Evolutionary conservation across 1,140 invertebrate genomes (phyloP).

Genomic region (Streblospio benedicti): DNA sequence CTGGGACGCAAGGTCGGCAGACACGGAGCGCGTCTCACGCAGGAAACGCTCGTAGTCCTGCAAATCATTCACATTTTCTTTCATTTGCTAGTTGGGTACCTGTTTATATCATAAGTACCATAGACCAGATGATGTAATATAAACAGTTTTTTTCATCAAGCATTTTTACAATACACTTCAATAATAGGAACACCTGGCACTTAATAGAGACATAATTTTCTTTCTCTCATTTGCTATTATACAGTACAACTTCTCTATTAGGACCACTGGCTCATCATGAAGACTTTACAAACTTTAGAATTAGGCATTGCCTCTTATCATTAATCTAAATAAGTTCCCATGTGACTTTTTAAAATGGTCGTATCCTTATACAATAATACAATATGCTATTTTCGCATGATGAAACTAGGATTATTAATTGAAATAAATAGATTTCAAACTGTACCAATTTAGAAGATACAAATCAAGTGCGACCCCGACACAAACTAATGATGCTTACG

Average conservation of each 20-base stretch:
- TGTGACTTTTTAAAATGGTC: background rate
- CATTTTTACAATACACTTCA: background rate
- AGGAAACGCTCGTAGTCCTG: constrained; percentile 41
- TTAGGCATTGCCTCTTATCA: too few relatives aligned
- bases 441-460: background rate
- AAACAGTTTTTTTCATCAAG: background rate
- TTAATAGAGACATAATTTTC: constrained; percentile 6
- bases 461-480: background rate
- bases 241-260: too few relatives aligned
- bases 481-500: constrained; percentile 24
- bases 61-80: background rate
- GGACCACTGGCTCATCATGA: too few relatives aligned
- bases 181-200: background rate
- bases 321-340: background rate
- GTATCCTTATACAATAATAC: background rate
- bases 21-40: constrained; percentile 29
- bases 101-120: background rate
- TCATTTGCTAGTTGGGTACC: background rate
- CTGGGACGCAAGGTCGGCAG: constrained; percentile 33
- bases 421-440: background rate
- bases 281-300: too few relatives aligned
- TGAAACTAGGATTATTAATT: background rate
- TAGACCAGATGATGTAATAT: background rate
- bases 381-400: background rate
- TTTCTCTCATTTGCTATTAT: background rate